A percentile compares a stretch with the other conserved stretches of the same genome.
phyloP scores from a whole-genome alignment of 2,113 vertebrate species.

The Archocentrus centrarchus region DNA sequence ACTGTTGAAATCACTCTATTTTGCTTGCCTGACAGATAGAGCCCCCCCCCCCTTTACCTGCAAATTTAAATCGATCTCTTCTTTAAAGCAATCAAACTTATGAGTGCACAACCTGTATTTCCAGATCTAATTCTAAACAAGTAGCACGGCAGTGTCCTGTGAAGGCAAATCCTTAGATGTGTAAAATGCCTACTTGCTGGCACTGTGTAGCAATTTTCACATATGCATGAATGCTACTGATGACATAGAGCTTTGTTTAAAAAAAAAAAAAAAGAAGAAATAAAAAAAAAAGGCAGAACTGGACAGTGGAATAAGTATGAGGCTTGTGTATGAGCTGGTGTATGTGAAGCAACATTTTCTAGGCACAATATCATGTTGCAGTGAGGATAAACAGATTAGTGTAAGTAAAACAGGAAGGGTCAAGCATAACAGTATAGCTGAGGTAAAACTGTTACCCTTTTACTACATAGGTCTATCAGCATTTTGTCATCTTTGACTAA shows the following conservation, averaged over 20 bases:
- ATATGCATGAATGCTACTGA: neutral
- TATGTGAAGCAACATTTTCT: neutral
- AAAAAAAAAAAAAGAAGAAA: neutral
- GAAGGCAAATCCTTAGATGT: neutral
- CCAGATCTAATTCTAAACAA: slow-evolving; percentile 11
- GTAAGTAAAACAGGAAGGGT: neutral
- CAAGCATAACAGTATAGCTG: neutral
- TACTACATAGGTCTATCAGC: neutral
- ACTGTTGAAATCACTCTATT: slow-evolving; percentile 17
- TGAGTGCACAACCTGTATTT: slow-evolving; percentile 4
- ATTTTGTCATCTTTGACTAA: neutral
- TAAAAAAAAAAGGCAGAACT: neutral
- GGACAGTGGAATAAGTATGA: neutral
- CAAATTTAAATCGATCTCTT: neutral
- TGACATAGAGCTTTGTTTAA: too few species aligned
- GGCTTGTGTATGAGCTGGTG: neutral
- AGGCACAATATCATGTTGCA: neutral
- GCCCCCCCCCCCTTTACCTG: neutral
- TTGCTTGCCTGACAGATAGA: slow-evolving; percentile 23
- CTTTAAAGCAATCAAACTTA: neutral
- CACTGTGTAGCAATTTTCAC: neutral
- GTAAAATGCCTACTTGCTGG: neutral
- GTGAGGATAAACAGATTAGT: slow-evolving; percentile 19
- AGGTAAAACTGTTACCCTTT: neutral
- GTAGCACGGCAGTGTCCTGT: neutral